These are phyloP conservation scores for Scaptomyza tumidula DNA, from an alignment of 2,888 invertebrate genomes.

Conservation along the genomic window DNA sequence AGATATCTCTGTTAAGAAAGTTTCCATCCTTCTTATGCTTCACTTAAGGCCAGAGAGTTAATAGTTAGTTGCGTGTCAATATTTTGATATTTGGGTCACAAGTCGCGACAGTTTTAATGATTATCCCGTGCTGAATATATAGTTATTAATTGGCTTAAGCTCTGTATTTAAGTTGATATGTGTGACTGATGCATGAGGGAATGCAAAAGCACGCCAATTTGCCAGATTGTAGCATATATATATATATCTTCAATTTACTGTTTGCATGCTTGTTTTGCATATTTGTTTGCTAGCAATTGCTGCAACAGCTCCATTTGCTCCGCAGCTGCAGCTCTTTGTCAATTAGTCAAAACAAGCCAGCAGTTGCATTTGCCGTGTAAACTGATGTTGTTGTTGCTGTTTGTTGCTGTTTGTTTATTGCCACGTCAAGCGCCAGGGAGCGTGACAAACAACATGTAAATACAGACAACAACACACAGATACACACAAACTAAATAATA, in stretches of 20 bases:
- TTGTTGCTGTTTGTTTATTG: conserved; percentile 37
- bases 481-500: conserved; percentile 14
- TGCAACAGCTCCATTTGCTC: conserved; percentile 10
- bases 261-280: conserved; percentile 21
- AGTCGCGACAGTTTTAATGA: not conserved
- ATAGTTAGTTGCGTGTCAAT: not conserved
- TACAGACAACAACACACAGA: conserved; percentile 42
- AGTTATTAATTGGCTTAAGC: not conserved
- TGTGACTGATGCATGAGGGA: not conserved
- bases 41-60: no score
- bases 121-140: not conserved
- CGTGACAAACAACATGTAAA: conserved; percentile 69
- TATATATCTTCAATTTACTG: conserved; percentile 5
- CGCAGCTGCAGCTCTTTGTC: conserved; percentile 45
- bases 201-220: conserved; percentile 27
- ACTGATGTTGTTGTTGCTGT: conserved; percentile 9
- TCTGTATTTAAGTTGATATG: not conserved
- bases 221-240: conserved; percentile 1
- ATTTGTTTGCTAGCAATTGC: conserved; percentile 21
- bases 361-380: conserved; percentile 31
- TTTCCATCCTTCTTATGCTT: no score
- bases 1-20: no score
- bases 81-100: not conserved
- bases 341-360: conserved; percentile 72
- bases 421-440: conserved; percentile 49